phyloP scores from a whole-genome alignment of 1,140 invertebrate species.

The Achroia grisella region DNA sequence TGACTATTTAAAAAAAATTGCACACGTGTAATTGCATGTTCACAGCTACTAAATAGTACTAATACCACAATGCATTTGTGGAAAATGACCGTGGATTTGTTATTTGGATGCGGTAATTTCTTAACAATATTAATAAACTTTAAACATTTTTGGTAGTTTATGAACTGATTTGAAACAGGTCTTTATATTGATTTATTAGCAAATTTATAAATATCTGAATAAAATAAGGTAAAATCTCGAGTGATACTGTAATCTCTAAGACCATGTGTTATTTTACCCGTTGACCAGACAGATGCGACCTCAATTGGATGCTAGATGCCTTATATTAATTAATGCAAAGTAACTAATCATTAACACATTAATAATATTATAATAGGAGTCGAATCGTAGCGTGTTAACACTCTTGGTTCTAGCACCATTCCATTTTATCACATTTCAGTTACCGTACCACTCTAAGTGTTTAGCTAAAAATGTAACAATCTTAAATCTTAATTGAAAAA shows the following conservation, averaged over 20 bases:
- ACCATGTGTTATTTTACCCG: conserved; percentile 38
- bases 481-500: conserved; percentile 73
- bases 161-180: conserved; percentile 50
- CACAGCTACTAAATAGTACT: conserved; percentile 67
- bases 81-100: conserved; percentile 45
- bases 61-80: conserved; percentile 52
- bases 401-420: conserved; percentile 74
- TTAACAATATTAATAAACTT: conserved; percentile 31
- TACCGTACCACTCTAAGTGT: conserved; percentile 75
- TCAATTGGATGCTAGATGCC: conserved; percentile 67
- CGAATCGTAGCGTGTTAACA: conserved; percentile 71
- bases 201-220: conserved; percentile 62
- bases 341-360: conserved; percentile 70
- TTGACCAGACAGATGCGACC: conserved; percentile 57
- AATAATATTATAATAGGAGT: conserved; percentile 69
- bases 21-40: conserved; percentile 70
- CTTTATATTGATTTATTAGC: conserved; percentile 58
- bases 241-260: conserved; percentile 72
- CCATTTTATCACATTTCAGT: conserved; percentile 76
- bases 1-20: conserved; percentile 71
- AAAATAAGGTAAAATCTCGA: conserved; percentile 62
- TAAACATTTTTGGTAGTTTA: conserved; percentile 48
- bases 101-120: conserved; percentile 41
- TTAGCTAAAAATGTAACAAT: conserved; percentile 75
- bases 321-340: conserved; percentile 65